These are phyloP conservation scores for Nebria salina DNA, from an alignment of 2,888 invertebrate genomes.

Conservation along the genomic window DNA sequence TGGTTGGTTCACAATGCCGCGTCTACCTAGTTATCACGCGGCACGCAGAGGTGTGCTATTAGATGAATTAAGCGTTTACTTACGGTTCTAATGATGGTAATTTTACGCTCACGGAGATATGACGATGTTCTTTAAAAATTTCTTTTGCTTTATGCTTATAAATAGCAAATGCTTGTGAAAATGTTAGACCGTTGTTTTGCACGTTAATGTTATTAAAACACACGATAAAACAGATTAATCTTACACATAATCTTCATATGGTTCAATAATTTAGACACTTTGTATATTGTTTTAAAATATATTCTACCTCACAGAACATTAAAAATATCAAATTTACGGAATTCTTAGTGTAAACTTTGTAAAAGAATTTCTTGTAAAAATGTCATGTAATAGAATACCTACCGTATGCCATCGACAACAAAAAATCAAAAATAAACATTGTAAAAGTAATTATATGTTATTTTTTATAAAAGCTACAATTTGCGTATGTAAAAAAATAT, in stretches of 20 bases:
- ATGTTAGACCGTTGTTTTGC: not conserved
- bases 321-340: too few species aligned
- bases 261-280: not conserved
- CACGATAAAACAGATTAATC: not conserved
- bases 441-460: too few species aligned
- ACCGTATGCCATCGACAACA: too few species aligned
- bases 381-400: too few species aligned
- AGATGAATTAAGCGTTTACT: slow-evolving; percentile 40
- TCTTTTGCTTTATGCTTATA: not conserved
- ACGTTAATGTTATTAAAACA: not conserved
- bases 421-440: too few species aligned
- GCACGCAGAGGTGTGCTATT: slow-evolving; percentile 30
- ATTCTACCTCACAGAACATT: too few species aligned
- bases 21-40: slow-evolving; percentile 25
- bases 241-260: not conserved
- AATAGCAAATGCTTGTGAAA: not conserved
- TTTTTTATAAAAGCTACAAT: too few species aligned
- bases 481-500: too few species aligned
- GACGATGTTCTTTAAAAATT: slow-evolving; percentile 28
- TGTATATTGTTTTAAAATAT: not conserved
- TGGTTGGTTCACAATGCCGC: not conserved
- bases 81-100: slow-evolving; percentile 40
- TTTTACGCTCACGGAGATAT: slow-evolving; percentile 41
- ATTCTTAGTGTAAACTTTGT: too few species aligned
- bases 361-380: too few species aligned